These are phyloP conservation scores for Andrena hattorfiana DNA, from an alignment of 2,888 invertebrate species.

Conservation along the genomic window DNA sequence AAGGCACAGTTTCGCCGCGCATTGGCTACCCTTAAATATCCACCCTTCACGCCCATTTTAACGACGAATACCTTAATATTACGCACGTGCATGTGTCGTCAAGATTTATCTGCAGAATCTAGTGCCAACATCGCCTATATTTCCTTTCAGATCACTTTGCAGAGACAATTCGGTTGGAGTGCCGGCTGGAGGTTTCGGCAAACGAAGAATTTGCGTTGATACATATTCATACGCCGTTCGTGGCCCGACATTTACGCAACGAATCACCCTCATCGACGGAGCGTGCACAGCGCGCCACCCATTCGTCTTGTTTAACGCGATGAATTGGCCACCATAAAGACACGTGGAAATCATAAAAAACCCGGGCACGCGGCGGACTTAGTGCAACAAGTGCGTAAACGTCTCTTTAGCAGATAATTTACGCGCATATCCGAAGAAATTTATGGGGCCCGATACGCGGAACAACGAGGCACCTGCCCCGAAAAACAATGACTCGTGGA, in stretches of 20 bases:
- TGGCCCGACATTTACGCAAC: slow-evolving; percentile 50
- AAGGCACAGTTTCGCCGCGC: no score
- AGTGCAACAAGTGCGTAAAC: slow-evolving; percentile 61
- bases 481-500: slow-evolving; percentile 27
- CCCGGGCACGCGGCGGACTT: slow-evolving; percentile 23
- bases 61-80: no score
- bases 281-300: neutral
- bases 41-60: no score
- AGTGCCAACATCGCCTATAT: no score
- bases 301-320: slow-evolving; percentile 49
- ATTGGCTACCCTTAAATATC: no score
- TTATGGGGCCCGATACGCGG: slow-evolving; percentile 30
- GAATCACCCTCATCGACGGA: slow-evolving; percentile 56
- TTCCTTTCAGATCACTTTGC: no score
- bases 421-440: slow-evolving; percentile 29
- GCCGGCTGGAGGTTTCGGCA: neutral
- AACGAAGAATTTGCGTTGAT: slow-evolving; percentile 52
- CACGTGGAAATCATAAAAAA: slow-evolving; percentile 48
- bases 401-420: slow-evolving; percentile 53
- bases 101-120: no score
- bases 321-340: slow-evolving; percentile 45
- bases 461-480: slow-evolving; percentile 2
- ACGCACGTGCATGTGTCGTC: no score
- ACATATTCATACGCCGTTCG: slow-evolving; percentile 55
- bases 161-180: neutral